phyloP scores from a whole-genome alignment of 2,888 invertebrate genomes.

The Eupithecia insigniata region DNA sequence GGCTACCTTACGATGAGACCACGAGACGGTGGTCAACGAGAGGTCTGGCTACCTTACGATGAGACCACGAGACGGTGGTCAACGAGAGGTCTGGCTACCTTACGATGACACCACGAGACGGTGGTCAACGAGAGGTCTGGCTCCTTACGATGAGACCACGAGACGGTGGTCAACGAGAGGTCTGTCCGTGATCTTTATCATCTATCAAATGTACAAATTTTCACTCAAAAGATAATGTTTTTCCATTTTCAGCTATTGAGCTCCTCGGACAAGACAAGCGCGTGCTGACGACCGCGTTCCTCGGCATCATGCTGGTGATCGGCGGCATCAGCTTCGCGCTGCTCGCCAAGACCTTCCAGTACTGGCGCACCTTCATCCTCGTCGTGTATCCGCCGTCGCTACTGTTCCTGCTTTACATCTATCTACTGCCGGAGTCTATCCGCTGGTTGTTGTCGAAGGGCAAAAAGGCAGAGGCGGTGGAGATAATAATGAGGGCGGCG shows the following conservation, averaged over 20 bases:
- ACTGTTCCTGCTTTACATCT: conserved; percentile 87
- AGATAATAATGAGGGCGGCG: conserved; percentile 86
- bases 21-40: too few relatives aligned
- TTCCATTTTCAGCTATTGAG: conserved; percentile 69
- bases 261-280: conserved; percentile 75
- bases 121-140: too few relatives aligned
- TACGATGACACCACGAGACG: too few relatives aligned
- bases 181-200: not conserved
- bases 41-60: too few relatives aligned
- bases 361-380: conserved; percentile 89
- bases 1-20: too few relatives aligned
- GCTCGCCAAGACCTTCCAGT: conserved; percentile 87
- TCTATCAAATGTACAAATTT: not conserved
- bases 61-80: too few relatives aligned
- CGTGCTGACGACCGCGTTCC: conserved; percentile 73
- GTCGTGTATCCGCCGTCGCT: conserved; percentile 88
- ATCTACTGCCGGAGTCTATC: conserved; percentile 90
- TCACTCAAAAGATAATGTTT: conserved; percentile 4
- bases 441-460: conserved; percentile 90
- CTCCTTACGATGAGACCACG: too few relatives aligned
- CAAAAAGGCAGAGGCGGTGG: conserved; percentile 86
- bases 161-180: too few relatives aligned
- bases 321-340: conserved; percentile 89
- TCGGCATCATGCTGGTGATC: conserved; percentile 83
- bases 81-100: too few relatives aligned